Percentiles rank a stretch among this genome's conserved stretches.
Conservation (phyloP, 1,140 invertebrate genomes). For the Akabosia matsudoensis region DNA sequence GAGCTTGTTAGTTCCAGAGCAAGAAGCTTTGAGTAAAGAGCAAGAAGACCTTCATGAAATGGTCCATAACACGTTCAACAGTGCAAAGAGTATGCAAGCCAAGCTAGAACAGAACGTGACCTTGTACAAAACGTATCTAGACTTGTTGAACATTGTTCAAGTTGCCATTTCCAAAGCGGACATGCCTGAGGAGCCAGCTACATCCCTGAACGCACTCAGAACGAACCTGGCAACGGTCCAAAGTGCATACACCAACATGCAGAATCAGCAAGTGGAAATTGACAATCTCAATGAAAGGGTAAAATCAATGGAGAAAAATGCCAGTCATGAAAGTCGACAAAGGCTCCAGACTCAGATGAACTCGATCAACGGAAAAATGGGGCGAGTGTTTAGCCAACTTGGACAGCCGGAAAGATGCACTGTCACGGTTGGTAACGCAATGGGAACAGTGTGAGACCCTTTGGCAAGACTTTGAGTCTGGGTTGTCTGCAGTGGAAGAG, state of each 20-base stretch:
- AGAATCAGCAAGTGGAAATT: conserved; percentile 63
- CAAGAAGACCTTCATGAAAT: conserved; percentile 72
- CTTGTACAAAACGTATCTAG: conserved; percentile 74
- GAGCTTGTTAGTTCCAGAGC: conserved; percentile 70
- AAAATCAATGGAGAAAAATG: conserved; percentile 61
- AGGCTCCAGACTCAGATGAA: conserved; percentile 61
- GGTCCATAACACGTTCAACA: conserved; percentile 75
- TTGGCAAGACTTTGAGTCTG: conserved; percentile 63
- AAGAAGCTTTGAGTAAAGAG: conserved; percentile 74
- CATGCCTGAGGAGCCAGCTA: conserved; percentile 70
- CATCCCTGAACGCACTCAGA: conserved; percentile 70
- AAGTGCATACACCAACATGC: conserved; percentile 70
- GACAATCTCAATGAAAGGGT: conserved; percentile 66
- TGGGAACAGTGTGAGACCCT: conserved; percentile 74
- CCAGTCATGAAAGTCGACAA: conserved; percentile 61
- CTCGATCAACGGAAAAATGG: conserved; percentile 69
- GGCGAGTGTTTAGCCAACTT: conserved; percentile 65
- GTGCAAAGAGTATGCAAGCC: conserved; percentile 70
- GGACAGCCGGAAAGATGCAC: conserved; percentile 61
- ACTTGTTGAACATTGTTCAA: conserved; percentile 70
- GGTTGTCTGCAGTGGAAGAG: conserved; percentile 63
- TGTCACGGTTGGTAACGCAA: conserved; percentile 65
- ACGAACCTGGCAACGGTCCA: conserved; percentile 76
- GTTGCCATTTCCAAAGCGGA: conserved; percentile 66
- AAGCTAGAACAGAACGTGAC: conserved; percentile 72